A percentile compares a stretch with the other conserved stretches of the same genome.
phyloP scores from a whole-genome alignment of 2,888 invertebrate genomes.

The Mesorhabditis sp. region DNA sequence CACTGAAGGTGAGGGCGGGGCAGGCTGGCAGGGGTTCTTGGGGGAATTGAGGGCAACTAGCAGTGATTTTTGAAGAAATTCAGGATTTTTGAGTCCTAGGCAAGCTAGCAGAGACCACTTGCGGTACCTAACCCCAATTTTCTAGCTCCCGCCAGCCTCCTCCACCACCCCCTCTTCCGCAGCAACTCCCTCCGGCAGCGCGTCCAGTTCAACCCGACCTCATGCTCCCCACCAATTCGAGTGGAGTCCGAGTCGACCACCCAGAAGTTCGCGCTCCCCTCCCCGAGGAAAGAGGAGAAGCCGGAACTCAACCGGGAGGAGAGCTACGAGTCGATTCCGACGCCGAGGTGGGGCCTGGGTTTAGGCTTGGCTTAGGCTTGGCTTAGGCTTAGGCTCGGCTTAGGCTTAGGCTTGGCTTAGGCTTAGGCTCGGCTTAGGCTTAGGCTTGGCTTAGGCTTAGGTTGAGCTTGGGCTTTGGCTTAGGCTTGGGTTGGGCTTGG shows the following conservation, averaged over 20 bases:
- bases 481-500: neutral
- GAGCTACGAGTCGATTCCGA: neutral
- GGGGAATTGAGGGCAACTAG: neutral
- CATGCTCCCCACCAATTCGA: constrained; percentile 17
- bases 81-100: too few relatives aligned
- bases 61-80: neutral
- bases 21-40: neutral
- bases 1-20: too few relatives aligned
- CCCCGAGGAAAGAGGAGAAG: neutral
- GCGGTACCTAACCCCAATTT: neutral
- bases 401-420: neutral
- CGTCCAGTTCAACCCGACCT: constrained; percentile 36
- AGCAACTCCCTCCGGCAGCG: constrained; percentile 38
- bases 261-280: constrained; percentile 30
- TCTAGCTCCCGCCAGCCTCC: neutral
- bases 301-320: neutral
- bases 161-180: constrained; percentile 37
- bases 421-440: neutral
- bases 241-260: constrained; percentile 30
- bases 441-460: neutral
- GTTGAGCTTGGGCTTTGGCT: neutral
- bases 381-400: neutral
- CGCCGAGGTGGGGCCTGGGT: neutral
- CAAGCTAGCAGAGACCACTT: too few relatives aligned
- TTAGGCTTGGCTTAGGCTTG: neutral